Evolutionary conservation across 2,888 invertebrate species (phyloP).

Genomic region (Lithophane semibrunnea): DNA sequence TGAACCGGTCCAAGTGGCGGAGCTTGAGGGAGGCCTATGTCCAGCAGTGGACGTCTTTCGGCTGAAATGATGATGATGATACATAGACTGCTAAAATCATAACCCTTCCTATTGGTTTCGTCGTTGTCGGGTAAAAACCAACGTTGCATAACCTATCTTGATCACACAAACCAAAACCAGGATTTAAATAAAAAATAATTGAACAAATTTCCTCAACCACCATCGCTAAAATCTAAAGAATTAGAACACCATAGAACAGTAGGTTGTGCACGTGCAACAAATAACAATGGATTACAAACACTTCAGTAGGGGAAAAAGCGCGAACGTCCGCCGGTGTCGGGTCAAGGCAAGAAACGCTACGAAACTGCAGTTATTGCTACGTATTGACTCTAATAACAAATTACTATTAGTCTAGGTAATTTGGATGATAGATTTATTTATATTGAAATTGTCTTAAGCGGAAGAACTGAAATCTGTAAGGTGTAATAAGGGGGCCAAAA

Average conservation of each 20-base stretch:
- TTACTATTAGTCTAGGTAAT: not conserved
- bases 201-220: not conserved
- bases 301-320: slow-evolving; percentile 69
- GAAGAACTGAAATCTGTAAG: not conserved
- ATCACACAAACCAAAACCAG: not conserved
- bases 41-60: too few species aligned
- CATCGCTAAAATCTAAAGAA: slow-evolving; percentile 51
- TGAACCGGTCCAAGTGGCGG: too few species aligned
- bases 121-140: not conserved
- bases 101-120: too few species aligned
- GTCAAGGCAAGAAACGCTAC: slow-evolving; percentile 70
- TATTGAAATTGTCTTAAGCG: not conserved
- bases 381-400: slow-evolving; percentile 29
- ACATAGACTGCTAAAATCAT: too few species aligned
- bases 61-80: too few species aligned
- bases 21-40: too few species aligned
- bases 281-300: slow-evolving; percentile 67
- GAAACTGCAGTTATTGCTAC: slow-evolving; percentile 52
- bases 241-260: slow-evolving; percentile 52
- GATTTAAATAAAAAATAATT: not conserved
- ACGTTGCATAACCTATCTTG: not conserved
- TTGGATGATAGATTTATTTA: not conserved
- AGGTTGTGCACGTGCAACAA: slow-evolving; percentile 63
- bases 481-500: not conserved
- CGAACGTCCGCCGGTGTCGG: slow-evolving; percentile 69